These are phyloP conservation scores for Chionoecetes opilio DNA, from an alignment of 1,140 invertebrate species.

Conservation along the genomic window DNA sequence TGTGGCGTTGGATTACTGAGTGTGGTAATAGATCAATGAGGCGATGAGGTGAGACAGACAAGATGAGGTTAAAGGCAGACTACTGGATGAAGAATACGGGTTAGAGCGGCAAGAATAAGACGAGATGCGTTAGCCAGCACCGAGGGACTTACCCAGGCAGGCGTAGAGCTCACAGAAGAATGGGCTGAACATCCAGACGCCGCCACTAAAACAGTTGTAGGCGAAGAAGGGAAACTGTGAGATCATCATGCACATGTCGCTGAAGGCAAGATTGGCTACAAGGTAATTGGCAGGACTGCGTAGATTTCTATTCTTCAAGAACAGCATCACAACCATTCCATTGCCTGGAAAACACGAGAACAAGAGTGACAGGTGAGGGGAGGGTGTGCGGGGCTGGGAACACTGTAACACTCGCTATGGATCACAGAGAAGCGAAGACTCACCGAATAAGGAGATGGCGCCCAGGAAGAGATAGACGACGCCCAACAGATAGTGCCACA, in stretches of 20 bases:
- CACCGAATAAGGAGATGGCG: constrained; percentile 37
- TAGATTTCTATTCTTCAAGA: constrained; percentile 89
- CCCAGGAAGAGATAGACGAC: constrained; percentile 83
- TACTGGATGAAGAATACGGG: background rate
- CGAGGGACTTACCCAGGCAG: constrained; percentile 86
- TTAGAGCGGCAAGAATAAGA: too few relatives aligned
- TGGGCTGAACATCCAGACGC: constrained; percentile 85
- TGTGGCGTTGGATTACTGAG: background rate
- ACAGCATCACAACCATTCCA: constrained; percentile 93
- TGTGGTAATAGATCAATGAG: too few relatives aligned
- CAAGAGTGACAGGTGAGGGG: background rate
- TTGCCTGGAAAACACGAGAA: constrained; percentile 86
- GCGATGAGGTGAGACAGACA: too few relatives aligned
- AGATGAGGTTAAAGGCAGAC: background rate
- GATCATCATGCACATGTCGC: constrained; percentile 90
- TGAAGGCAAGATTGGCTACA: constrained; percentile 93
- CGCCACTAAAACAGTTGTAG: constrained; percentile 88
- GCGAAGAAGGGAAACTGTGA: constrained; percentile 90
- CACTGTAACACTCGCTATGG: background rate
- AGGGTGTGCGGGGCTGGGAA: background rate
- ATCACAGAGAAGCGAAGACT: background rate
- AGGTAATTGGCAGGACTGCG: constrained; percentile 93
- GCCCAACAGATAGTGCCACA: constrained; percentile 84
- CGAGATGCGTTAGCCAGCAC: background rate
- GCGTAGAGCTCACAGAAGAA: constrained; percentile 93